These are phyloP conservation scores for Lepidotrigona ventralis DNA, from an alignment of 1,140 invertebrate species.

Conservation along the genomic window DNA sequence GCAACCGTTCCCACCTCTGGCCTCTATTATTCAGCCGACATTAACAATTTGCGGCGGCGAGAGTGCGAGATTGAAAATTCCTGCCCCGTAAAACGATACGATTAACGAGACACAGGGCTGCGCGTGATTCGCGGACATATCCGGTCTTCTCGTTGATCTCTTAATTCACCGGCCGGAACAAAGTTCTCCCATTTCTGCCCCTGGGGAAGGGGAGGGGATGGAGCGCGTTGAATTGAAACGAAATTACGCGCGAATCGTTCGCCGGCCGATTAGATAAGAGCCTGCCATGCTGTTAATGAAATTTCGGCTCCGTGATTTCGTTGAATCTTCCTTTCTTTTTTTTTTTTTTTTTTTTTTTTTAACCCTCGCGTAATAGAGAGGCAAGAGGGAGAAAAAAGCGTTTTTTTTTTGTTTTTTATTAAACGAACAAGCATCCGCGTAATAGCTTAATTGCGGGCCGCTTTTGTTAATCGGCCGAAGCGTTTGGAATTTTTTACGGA, in stretches of 20 bases:
- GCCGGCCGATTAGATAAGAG: not conserved
- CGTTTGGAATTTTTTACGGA: not conserved
- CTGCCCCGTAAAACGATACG: slow-evolving; percentile 17
- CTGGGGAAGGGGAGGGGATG: not conserved
- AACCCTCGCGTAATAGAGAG: not conserved
- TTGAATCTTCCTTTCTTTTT: not conserved
- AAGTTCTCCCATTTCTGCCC: not conserved
- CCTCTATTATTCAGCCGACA: slow-evolving; percentile 14
- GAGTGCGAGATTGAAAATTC: slow-evolving; percentile 25
- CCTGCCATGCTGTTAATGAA: not conserved
- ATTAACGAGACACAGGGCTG: slow-evolving; percentile 6
- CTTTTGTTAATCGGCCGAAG: not conserved
- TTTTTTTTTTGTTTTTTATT: too few species aligned
- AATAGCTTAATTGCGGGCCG: not conserved
- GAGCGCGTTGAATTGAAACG: not conserved
- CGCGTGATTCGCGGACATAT: not conserved
- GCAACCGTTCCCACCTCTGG: not conserved
- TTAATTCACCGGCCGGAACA: slow-evolving; percentile 21
- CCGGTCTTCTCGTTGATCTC: not conserved
- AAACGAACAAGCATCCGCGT: not conserved
- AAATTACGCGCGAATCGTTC: not conserved
- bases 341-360: too few species aligned
- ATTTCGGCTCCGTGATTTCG: not conserved
- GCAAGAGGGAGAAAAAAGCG: not conserved
- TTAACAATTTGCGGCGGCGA: slow-evolving; percentile 39